phyloP scores from a whole-genome alignment of 2,888 invertebrate genomes.

The Endotricha flammealis region DNA sequence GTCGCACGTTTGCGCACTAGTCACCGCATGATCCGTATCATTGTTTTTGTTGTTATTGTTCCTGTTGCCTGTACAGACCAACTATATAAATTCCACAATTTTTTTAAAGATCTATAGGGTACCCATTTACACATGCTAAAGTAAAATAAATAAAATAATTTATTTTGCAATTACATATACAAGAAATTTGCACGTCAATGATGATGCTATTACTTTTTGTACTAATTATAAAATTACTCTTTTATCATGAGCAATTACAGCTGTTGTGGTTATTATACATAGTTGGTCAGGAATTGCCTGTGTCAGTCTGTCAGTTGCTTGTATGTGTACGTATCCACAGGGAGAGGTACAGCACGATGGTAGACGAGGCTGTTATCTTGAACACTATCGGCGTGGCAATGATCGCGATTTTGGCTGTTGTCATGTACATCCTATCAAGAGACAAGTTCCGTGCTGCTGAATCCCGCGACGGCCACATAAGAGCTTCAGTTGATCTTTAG shows the following conservation, averaged over 20 bases:
- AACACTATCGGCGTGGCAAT: slow-evolving; percentile 83
- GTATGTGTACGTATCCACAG: slow-evolving; percentile 62
- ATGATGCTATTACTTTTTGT: no score
- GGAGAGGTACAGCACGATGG: slow-evolving; percentile 77
- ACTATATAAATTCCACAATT: no score
- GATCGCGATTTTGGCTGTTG: slow-evolving; percentile 80
- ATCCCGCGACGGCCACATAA: slow-evolving; percentile 64
- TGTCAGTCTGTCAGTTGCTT: slow-evolving; percentile 43
- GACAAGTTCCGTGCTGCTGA: slow-evolving; percentile 74
- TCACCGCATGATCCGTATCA: slow-evolving; percentile 16
- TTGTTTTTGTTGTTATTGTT: slow-evolving; percentile 24
- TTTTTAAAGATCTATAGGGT: no score
- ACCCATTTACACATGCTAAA: no score
- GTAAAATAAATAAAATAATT: no score
- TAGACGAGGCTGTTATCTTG: slow-evolving; percentile 82
- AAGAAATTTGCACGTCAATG: no score
- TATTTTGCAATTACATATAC: no score
- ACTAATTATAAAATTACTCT: no score
- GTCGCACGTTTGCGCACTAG: slow-evolving; percentile 13
- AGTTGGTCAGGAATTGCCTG: no score
- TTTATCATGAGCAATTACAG: no score
- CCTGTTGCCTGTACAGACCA: slow-evolving; percentile 31
- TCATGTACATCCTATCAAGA: slow-evolving; percentile 81
- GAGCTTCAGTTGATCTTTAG: slow-evolving; percentile 78
- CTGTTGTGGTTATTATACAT: no score